Conservation (phyloP, 2,113 vertebrate species). For the Helogale parvula region DNA sequence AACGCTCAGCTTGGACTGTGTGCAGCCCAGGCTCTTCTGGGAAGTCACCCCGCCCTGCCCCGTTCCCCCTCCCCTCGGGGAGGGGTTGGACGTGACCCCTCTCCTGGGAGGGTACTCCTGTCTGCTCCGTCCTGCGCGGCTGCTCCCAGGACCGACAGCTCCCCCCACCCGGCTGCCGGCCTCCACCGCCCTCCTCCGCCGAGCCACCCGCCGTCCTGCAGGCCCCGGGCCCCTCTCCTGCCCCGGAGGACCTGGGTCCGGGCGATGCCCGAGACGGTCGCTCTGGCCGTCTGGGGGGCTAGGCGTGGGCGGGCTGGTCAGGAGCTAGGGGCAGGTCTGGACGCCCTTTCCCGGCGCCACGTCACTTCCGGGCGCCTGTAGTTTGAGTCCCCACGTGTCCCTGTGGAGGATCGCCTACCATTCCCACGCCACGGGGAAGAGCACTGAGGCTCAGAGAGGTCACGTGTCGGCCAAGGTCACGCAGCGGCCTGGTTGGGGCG, state of each 20-base stretch:
- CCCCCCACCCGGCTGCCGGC: not conserved
- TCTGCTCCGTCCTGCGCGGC: rapidly evolving
- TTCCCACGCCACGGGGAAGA: too few relatives aligned
- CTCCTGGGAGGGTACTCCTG: not conserved
- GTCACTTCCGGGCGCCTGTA: not conserved
- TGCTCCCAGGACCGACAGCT: rapidly evolving
- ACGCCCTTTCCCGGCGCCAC: not conserved
- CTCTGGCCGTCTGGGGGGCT: not conserved
- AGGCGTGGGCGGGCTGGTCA: not conserved
- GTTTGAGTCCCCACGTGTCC: not conserved
- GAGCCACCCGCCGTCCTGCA: not conserved
- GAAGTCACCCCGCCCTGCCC: not conserved
- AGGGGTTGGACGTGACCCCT: not conserved
- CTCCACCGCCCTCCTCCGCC: not conserved
- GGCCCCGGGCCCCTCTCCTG: not conserved
- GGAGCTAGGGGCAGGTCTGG: rapidly evolving
- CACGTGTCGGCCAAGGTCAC: not conserved
- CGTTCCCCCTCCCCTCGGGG: not conserved
- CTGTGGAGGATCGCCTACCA: not conserved
- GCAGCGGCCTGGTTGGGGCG: not conserved
- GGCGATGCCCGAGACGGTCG: rapidly evolving
- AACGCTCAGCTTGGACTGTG: not conserved
- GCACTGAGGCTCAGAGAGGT: not conserved
- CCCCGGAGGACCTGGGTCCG: not conserved
- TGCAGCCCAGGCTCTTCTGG: not conserved